These are phyloP conservation scores for Chamaetylas fuelleborni DNA, from an alignment of 2,113 vertebrate genomes.

Conservation along the genomic window DNA sequence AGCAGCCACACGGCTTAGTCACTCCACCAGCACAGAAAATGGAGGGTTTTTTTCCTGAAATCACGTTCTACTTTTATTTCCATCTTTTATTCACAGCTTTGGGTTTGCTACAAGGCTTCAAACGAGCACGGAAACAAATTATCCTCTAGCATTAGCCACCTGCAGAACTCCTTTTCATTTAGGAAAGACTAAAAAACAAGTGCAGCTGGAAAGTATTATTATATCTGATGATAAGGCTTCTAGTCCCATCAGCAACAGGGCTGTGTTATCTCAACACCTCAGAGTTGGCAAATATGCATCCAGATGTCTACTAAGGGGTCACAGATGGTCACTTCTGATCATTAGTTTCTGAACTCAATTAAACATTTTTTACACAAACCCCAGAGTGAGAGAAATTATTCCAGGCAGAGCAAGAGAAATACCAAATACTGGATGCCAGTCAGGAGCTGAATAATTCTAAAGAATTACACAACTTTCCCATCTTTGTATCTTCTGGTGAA, in stretches of 20 bases:
- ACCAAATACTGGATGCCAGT: background rate
- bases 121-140: constrained; percentile 19
- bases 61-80: constrained; percentile 31
- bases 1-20: background rate
- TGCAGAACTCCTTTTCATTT: constrained; percentile 44
- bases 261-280: background rate
- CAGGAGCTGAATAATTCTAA: background rate
- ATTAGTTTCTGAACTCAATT: background rate
- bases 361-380: background rate
- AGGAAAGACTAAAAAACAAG: constrained; percentile 18
- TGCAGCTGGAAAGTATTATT: constrained; percentile 21
- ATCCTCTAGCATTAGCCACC: constrained; percentile 20
- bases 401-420: background rate
- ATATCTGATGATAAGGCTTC: background rate
- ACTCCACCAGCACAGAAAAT: constrained; percentile 18
- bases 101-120: constrained; percentile 20
- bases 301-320: constrained; percentile 2
- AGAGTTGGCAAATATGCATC: background rate
- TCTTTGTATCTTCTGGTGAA: background rate
- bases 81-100: constrained; percentile 4
- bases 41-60: background rate
- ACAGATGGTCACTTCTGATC: constrained; percentile 34
- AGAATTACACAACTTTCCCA: background rate
- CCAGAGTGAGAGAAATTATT: background rate
- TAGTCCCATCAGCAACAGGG: background rate